These are phyloP conservation scores for Pimpla rufipes DNA, from an alignment of 2,888 invertebrate species.

Conservation along the genomic window DNA sequence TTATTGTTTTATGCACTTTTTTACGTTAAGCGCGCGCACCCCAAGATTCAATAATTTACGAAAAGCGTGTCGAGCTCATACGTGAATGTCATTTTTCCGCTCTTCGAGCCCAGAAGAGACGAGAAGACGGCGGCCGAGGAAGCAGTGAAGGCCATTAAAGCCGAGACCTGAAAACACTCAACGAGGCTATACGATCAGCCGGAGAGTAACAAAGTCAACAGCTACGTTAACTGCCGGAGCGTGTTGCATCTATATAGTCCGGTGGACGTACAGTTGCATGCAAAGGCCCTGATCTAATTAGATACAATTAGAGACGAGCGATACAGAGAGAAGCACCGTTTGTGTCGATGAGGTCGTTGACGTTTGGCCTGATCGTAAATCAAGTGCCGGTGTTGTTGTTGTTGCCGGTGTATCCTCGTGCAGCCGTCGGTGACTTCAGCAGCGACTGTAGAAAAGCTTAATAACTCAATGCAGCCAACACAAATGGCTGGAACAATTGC, in stretches of 20 bases:
- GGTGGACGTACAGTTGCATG: slow-evolving; percentile 34
- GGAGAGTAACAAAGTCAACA: slow-evolving; percentile 36
- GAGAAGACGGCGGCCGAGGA: slow-evolving; percentile 11
- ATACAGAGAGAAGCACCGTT: slow-evolving; percentile 16
- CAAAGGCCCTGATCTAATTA: slow-evolving; percentile 58
- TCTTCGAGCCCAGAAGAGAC: background rate
- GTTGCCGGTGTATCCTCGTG: background rate
- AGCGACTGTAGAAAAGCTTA: background rate
- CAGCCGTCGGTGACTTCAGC: background rate
- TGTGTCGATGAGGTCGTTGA: slow-evolving; percentile 45
- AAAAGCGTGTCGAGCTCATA: no score
- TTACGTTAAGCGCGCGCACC: no score
- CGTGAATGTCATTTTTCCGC: background rate
- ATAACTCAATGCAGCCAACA: slow-evolving; percentile 9
- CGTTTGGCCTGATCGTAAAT: slow-evolving; percentile 33
- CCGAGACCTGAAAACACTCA: slow-evolving; percentile 3
- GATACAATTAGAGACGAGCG: slow-evolving; percentile 60
- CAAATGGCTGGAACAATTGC: slow-evolving; percentile 11
- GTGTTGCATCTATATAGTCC: slow-evolving; percentile 41
- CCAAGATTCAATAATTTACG: no score
- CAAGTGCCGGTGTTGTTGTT: background rate
- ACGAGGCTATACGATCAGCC: slow-evolving; percentile 12
- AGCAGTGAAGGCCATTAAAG: slow-evolving; percentile 12
- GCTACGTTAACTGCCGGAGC: slow-evolving; percentile 51
- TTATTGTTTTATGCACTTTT: no score